Conservation (phyloP, 2,888 invertebrate genomes). For the Omphaloscelis lunosa region DNA sequence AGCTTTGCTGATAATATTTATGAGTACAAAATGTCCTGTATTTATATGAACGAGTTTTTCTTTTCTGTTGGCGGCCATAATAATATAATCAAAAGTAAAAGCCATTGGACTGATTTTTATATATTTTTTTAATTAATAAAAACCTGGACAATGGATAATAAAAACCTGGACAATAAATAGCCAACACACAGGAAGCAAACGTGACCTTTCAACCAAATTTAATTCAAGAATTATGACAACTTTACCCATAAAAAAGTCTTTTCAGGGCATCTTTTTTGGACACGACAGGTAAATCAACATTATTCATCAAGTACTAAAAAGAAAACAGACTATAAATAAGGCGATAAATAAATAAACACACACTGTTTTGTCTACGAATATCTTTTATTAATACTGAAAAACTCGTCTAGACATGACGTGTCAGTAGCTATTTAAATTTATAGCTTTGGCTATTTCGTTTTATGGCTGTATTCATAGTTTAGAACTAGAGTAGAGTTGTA, state of each 20-base stretch:
- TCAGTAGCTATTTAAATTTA: slow-evolving; percentile 46
- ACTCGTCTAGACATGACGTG: slow-evolving; percentile 50
- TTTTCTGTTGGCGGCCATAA: neutral
- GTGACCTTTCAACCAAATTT: neutral
- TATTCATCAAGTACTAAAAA: slow-evolving; percentile 1
- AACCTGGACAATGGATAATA: neutral
- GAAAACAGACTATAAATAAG: neutral
- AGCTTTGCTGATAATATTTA: neutral
- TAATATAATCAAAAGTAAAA: neutral
- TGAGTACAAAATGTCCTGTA: neutral
- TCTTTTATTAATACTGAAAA: slow-evolving; percentile 27
- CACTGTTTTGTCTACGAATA: slow-evolving; percentile 35
- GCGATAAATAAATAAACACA: slow-evolving; percentile 11
- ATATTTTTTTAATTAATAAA: neutral
- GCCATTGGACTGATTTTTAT: neutral
- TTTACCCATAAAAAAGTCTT: neutral
- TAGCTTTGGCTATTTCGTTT: slow-evolving; percentile 9
- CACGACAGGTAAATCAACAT: slow-evolving; percentile 1
- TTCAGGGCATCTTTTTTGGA: neutral
- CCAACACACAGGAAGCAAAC: neutral
- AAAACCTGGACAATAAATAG: too few relatives aligned
- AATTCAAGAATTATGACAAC: neutral
- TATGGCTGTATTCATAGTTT: slow-evolving; percentile 19
- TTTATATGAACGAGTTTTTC: neutral
- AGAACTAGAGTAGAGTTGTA: neutral